phyloP scores from a whole-genome alignment of 2,113 vertebrate genomes.

The Gasterosteus aculeatus region DNA sequence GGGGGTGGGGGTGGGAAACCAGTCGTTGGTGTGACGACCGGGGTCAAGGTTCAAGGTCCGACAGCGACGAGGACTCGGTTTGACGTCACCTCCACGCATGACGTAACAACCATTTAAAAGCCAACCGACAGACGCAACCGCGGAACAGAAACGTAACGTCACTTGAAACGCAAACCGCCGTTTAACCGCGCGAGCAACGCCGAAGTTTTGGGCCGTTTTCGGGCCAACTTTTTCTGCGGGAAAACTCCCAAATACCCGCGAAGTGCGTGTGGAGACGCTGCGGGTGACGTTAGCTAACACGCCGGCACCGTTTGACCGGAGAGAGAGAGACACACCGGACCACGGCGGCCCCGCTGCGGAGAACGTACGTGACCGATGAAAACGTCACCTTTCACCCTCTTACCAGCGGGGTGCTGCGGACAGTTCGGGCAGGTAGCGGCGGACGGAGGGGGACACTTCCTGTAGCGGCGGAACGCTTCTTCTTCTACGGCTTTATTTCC shows the following conservation, averaged over 20 bases:
- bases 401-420: not conserved
- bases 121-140: not conserved
- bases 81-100: not conserved
- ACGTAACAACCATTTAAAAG: not conserved
- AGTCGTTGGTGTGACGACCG: too few species aligned
- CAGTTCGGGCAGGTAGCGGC: not conserved
- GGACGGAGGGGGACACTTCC: not conserved
- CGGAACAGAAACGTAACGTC: too few species aligned
- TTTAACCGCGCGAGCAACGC: too few species aligned
- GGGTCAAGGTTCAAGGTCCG: not conserved
- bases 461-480: not conserved
- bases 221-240: too few species aligned
- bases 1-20: too few species aligned
- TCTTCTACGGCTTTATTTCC: conserved; percentile 2
- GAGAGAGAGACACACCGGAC: too few species aligned
- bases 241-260: too few species aligned
- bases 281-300: too few species aligned
- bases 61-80: not conserved
- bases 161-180: too few species aligned
- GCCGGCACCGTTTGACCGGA: too few species aligned
- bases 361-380: not conserved
- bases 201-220: too few species aligned
- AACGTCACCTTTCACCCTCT: not conserved
- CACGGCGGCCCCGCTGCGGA: too few species aligned
- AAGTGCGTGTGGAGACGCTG: not conserved